These are phyloP conservation scores for Barnardius zonarius DNA, from an alignment of 2,113 vertebrate species.

Conservation along the genomic window DNA sequence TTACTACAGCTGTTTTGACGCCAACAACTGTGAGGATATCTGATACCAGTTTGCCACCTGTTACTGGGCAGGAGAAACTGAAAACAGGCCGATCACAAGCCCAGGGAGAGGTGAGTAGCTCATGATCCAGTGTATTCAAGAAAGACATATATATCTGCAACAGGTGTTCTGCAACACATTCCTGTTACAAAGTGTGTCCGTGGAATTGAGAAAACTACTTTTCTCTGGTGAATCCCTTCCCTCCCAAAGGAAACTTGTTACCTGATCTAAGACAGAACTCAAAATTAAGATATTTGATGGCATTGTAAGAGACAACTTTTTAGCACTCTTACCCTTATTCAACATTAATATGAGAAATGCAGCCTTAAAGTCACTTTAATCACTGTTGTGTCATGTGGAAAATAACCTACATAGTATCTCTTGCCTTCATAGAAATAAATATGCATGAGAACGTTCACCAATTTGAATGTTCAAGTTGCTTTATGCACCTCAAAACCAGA, in stretches of 20 bases:
- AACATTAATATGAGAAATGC: background rate
- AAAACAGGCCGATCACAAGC: conserved; percentile 75
- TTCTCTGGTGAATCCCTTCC: background rate
- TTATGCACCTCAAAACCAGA: background rate
- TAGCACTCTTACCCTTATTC: background rate
- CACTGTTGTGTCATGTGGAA: background rate
- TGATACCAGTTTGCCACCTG: conserved; percentile 79
- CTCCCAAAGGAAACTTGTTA: background rate
- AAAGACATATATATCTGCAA: background rate
- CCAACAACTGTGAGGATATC: conserved; percentile 82
- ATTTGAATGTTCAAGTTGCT: background rate
- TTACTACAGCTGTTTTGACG: conserved; percentile 80
- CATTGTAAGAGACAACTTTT: background rate
- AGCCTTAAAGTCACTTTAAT: background rate
- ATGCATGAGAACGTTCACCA: background rate
- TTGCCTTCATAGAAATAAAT: background rate
- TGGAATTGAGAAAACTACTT: background rate
- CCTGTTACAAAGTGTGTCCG: background rate
- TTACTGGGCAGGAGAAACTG: conserved; percentile 79
- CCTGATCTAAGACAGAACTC: background rate
- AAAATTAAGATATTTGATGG: background rate
- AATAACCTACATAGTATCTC: background rate
- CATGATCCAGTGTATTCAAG: background rate
- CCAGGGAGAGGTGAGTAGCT: conserved; percentile 85
- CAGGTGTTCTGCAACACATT: background rate